Percentiles rank a stretch among this genome's conserved stretches.
Conservation (phyloP, 2,888 invertebrate genomes). For the Pyrgus malvae region DNA sequence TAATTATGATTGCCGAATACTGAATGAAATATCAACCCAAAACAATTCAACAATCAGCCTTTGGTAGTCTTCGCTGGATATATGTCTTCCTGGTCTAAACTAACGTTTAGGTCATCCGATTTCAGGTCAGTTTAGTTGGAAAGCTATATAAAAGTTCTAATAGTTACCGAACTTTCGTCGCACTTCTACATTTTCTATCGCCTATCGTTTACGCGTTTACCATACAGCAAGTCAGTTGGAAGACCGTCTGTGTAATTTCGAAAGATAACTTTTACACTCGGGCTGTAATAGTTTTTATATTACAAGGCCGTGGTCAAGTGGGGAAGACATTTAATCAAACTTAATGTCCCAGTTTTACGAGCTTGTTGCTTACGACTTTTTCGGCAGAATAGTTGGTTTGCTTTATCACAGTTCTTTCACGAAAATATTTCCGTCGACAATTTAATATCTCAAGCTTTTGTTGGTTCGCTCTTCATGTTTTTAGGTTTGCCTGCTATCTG, state of each 20-base stretch:
- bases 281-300: conserved; percentile 37
- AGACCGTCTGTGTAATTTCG: conserved; percentile 33
- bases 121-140: too few species aligned
- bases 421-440: conserved; percentile 24
- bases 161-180: too few species aligned
- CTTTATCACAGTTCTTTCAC: conserved; percentile 15
- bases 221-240: not conserved
- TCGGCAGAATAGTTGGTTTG: conserved; percentile 22
- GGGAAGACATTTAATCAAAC: conserved; percentile 33
- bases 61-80: too few species aligned
- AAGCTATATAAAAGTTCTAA: too few species aligned
- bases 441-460: conserved; percentile 24
- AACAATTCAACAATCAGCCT: too few species aligned
- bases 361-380: conserved; percentile 32
- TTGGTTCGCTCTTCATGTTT: conserved; percentile 10
- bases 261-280: conserved; percentile 33
- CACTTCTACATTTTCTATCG: too few species aligned
- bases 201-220: not conserved
- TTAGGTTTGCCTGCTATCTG: conserved; percentile 1
- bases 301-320: conserved; percentile 25
- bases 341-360: conserved; percentile 33
- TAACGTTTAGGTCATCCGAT: too few species aligned
- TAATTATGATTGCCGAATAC: too few species aligned
- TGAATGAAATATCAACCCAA: too few species aligned
- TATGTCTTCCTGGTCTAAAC: too few species aligned